A percentile compares a stretch with the other conserved stretches of the same genome.
phyloP scores from a whole-genome alignment of 2,797 vertebrate species.

The Argentina silus region DNA sequence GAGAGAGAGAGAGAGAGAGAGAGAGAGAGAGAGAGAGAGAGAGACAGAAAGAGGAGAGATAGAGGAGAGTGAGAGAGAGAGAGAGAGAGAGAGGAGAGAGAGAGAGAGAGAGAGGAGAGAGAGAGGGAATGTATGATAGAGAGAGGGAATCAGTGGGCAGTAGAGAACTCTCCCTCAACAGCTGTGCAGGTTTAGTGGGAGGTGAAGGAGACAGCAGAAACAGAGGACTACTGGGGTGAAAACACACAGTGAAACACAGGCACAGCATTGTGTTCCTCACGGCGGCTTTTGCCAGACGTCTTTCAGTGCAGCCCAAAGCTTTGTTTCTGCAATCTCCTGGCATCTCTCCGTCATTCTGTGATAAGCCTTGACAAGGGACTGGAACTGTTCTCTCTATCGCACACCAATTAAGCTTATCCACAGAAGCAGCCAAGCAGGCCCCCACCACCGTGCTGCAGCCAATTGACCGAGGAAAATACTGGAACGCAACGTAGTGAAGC shows the following conservation, averaged over 20 bases:
- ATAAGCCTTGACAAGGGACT: slow-evolving; percentile 67
- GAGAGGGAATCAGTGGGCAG: slow-evolving; percentile 27
- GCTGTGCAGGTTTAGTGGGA: slow-evolving; percentile 23
- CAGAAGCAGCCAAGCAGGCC: slow-evolving; percentile 64
- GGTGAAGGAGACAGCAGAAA: slow-evolving; percentile 44
- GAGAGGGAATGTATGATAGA: slow-evolving; percentile 32
- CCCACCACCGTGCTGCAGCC: slow-evolving; percentile 60
- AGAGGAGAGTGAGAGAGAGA: slow-evolving; percentile 21
- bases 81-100: slow-evolving; percentile 42
- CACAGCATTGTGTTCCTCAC: slow-evolving; percentile 60
- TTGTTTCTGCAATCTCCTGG: slow-evolving; percentile 66
- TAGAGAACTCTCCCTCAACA: background rate
- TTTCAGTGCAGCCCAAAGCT: slow-evolving; percentile 63
- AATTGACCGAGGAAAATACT: slow-evolving; percentile 67
- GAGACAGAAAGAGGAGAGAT: no score
- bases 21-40: slow-evolving; percentile 19
- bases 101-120: slow-evolving; percentile 16
- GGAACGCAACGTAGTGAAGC: slow-evolving; percentile 30
- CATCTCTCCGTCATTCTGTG: slow-evolving; percentile 59
- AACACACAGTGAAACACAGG: slow-evolving; percentile 52
- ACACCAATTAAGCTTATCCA: slow-evolving; percentile 74
- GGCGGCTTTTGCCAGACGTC: slow-evolving; percentile 64
- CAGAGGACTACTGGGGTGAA: slow-evolving; percentile 39
- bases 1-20: slow-evolving; percentile 15
- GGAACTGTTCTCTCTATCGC: slow-evolving; percentile 65